Evolutionary conservation across 2,888 invertebrate species (phyloP).

Genomic region (Crepidodera aurea): DNA sequence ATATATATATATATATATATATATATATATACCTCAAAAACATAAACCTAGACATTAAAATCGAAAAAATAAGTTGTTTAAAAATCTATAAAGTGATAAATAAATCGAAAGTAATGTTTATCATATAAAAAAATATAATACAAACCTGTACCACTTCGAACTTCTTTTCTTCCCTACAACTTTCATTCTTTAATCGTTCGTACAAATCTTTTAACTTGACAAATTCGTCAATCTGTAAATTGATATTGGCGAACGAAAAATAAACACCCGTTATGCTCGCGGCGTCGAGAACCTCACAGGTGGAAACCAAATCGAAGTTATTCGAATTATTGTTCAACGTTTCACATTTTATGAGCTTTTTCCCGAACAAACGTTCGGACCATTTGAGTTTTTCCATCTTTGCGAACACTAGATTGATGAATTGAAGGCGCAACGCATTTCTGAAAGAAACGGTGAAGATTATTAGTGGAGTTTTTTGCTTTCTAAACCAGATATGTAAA

Average conservation of each 20-base stretch:
- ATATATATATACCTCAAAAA: no score
- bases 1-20: no score
- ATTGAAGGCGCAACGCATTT: neutral
- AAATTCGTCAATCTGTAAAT: conserved; percentile 73
- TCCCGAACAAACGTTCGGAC: conserved; percentile 70
- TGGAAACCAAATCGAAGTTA: conserved; percentile 62
- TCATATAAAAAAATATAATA: no score
- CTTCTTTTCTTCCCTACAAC: conserved; percentile 54
- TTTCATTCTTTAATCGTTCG: conserved; percentile 56
- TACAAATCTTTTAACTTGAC: conserved; percentile 71
- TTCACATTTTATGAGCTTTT: conserved; percentile 65
- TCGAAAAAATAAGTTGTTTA: no score
- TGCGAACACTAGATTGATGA: neutral
- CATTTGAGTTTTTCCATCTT: conserved; percentile 61
- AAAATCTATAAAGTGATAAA: no score
- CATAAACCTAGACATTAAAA: no score
- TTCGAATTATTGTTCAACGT: conserved; percentile 56
- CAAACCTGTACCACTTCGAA: conserved; percentile 71
- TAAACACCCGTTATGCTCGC: conserved; percentile 71
- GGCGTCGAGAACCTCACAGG: conserved; percentile 64
- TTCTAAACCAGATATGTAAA: neutral
- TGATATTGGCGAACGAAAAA: conserved; percentile 76
- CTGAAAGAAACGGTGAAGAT: conserved; percentile 6
- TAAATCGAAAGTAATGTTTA: no score
- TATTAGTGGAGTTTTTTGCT: neutral